Evolutionary conservation across 2,888 invertebrate genomes (phyloP).

Genomic region (Aspidiotus rigidus): DNA sequence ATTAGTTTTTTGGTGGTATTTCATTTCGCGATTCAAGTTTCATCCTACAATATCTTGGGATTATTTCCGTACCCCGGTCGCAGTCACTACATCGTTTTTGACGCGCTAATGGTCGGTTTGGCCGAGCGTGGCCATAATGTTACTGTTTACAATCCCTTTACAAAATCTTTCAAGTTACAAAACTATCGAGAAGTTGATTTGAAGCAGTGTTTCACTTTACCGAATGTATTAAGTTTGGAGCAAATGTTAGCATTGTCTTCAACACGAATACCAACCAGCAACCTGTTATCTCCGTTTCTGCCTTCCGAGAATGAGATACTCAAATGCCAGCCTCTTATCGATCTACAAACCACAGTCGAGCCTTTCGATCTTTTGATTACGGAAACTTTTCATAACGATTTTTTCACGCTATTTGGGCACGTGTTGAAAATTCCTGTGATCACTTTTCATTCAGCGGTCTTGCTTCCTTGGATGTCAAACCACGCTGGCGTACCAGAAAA

Average conservation of each 20-base stretch:
- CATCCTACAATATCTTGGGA: conserved; percentile 21
- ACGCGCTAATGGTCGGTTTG: conserved; percentile 21
- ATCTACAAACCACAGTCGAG: neutral
- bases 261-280: too few relatives aligned
- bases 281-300: too few relatives aligned
- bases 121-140: conserved; percentile 27
- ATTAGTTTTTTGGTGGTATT: neutral
- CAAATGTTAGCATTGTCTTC: conserved; percentile 1
- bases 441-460: conserved; percentile 50
- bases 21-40: conserved; percentile 1
- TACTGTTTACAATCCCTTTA: conserved; percentile 16
- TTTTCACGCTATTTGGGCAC: conserved; percentile 57
- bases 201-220: conserved; percentile 6
- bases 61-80: conserved; percentile 21
- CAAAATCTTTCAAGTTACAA: conserved; percentile 3
- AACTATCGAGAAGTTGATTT: conserved; percentile 14
- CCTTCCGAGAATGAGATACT: neutral
- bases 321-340: neutral
- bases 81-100: conserved; percentile 30
- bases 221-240: neutral
- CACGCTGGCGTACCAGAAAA: conserved; percentile 16
- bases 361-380: conserved; percentile 53
- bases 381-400: conserved; percentile 61
- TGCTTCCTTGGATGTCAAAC: conserved; percentile 53
- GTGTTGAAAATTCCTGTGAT: conserved; percentile 43